Base-by-base conservation (phyloP, 2,113 vertebrate genomes). In the Serinus canaria region DNA sequence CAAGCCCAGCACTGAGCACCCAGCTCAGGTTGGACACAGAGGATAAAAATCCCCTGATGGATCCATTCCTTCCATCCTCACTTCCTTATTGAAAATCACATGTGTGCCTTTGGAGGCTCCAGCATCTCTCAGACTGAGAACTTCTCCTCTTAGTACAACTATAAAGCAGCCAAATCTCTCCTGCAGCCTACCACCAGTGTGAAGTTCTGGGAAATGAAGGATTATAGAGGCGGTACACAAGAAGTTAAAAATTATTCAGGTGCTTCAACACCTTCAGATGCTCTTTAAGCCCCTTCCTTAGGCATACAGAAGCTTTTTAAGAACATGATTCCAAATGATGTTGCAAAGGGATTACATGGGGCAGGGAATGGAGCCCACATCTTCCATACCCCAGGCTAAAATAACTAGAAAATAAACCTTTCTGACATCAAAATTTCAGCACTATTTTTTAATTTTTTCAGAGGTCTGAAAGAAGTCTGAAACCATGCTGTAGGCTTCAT, bases 311-410 rank as follows among this genome's bases (percentile, higher is more conserved):
- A 91, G 11, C 49, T 52, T 60, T 79, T 62, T 10, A 73, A 89
- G 35, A 82, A 47, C 41, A 62, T 56, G 59, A 47, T 43, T 87
- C 55, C n/a, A 75, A 72, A 8, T 39, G 39, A 81, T 77, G 52
- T 69, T 87, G 64, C 39, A 80, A 69, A 83, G 28, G 50, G 55
- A 86, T 87, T 91, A 49, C 28, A 81, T 24, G 50, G 33, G 41
- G 12, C 55, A 90, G 55, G 52, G 64, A 90, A 92, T 1, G 1
- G 72, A 86, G 17, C 46, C 55, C 72, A 60, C 27, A 44, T 3
- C 79, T 95, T 92, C 75, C 67, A 87, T 39, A 90, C 25, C 24
- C 64, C 63, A 94, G 67, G 84, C 78, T 88, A 94, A 92, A 91
- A 58, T 53, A 93, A 72, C 52, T 1, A 2, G 75, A 80, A 73